Evolutionary conservation across 2,888 invertebrate species (phyloP).

Genomic region (Drosophila diplacantha): DNA sequence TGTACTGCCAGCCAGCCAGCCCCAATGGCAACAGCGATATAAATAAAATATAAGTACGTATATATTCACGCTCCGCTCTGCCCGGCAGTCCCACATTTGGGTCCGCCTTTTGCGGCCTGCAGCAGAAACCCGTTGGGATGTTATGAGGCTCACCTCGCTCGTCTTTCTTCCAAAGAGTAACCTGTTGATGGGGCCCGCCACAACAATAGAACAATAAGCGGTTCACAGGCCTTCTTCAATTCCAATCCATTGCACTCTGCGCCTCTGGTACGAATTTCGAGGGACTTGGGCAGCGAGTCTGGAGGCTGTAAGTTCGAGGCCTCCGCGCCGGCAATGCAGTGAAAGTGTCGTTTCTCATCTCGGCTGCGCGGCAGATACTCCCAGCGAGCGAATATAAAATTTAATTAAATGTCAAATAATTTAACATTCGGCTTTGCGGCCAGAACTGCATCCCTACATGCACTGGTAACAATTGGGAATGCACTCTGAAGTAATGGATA

Average conservation of each 20-base stretch:
- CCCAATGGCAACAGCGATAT: conserved; percentile 54
- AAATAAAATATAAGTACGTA: conserved; percentile 59
- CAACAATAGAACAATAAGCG: conserved; percentile 58
- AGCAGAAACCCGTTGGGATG: conserved; percentile 56
- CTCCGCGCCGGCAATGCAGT: conserved; percentile 48
- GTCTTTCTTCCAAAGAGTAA: conserved; percentile 51
- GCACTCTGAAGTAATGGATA: too few relatives aligned
- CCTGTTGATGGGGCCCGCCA: conserved; percentile 49
- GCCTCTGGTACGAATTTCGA: background rate
- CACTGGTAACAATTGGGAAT: background rate
- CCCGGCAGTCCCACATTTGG: conserved; percentile 41
- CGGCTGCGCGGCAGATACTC: conserved; percentile 33
- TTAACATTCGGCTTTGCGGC: conserved; percentile 46
- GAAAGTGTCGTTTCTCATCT: conserved; percentile 69
- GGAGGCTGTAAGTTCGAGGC: conserved; percentile 11
- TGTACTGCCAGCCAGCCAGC: conserved; percentile 42
- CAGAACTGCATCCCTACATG: conserved; percentile 54
- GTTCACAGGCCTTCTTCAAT: conserved; percentile 30
- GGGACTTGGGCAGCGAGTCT: conserved; percentile 2
- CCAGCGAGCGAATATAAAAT: conserved; percentile 33
- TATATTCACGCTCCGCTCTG: conserved; percentile 37
- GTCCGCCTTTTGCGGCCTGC: conserved; percentile 44
- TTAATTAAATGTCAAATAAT: conserved; percentile 72
- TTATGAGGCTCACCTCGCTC: conserved; percentile 61
- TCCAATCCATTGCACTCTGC: conserved; percentile 38